phyloP scores from a whole-genome alignment of 2,797 vertebrate species.

The Gadopsis bispinosus region DNA sequence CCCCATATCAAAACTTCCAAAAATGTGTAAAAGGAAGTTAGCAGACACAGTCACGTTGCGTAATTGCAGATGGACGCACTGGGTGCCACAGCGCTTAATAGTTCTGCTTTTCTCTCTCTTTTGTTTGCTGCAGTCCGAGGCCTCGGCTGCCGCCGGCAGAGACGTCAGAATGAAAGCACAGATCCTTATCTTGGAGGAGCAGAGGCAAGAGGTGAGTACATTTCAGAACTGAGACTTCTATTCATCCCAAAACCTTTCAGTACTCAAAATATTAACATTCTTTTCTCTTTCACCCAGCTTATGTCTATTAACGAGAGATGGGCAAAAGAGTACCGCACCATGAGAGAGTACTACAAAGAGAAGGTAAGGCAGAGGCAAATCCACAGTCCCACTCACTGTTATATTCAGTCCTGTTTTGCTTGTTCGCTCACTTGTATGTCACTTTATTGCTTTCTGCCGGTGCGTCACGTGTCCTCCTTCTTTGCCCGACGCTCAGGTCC shows the following conservation, averaged over 20 bases:
- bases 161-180: constrained; percentile 60
- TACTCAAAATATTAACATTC: background rate
- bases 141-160: background rate
- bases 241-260: constrained; percentile 6
- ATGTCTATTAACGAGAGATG: constrained; percentile 90
- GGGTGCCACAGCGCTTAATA: constrained; percentile 7
- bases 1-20: constrained; percentile 64
- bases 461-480: background rate
- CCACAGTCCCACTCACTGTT: background rate
- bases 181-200: constrained; percentile 83
- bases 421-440: background rate
- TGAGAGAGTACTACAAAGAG: constrained; percentile 85
- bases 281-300: constrained; percentile 84
- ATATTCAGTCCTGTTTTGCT: background rate
- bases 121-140: constrained; percentile 40
- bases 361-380: constrained; percentile 77
- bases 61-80: constrained; percentile 13
- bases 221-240: constrained; percentile 9
- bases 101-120: constrained; percentile 48
- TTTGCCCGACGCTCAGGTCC: constrained; percentile 66
- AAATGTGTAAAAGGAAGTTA: constrained; percentile 73
- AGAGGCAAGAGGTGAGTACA: constrained; percentile 85
- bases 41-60: constrained; percentile 12
- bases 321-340: constrained; percentile 87
- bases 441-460: background rate